A percentile compares a stretch with the other conserved stretches of the same genome.
Conservation (phyloP, 1,140 invertebrate genomes). For the Parapsyche elsis region DNA sequence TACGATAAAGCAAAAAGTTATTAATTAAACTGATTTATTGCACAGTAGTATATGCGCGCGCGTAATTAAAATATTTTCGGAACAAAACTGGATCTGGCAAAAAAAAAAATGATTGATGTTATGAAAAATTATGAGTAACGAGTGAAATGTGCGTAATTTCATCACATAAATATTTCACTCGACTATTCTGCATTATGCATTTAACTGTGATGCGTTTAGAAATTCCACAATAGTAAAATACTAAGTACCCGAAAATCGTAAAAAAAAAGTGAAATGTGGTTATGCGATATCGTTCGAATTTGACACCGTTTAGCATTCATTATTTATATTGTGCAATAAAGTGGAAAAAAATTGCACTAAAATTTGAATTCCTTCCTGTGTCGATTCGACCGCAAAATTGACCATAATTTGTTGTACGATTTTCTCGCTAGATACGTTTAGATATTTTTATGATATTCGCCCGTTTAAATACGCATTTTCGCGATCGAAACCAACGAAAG, state of each 20-base stretch:
- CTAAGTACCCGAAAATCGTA: no score
- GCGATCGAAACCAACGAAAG: neutral
- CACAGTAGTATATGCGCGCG: no score
- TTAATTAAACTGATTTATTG: no score
- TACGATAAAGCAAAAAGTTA: no score
- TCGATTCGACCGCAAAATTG: conserved; percentile 18
- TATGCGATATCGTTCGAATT: neutral
- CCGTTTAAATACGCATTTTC: neutral
- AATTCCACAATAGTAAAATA: no score
- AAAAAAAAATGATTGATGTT: conserved; percentile 16
- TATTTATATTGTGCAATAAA: neutral
- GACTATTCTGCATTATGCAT: neutral
- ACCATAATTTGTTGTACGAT: neutral
- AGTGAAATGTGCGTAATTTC: neutral
- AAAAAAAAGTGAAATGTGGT: conserved; percentile 5
- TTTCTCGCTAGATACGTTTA: neutral
- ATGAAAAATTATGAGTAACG: neutral
- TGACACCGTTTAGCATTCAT: no score
- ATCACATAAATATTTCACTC: neutral
- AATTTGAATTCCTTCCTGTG: neutral
- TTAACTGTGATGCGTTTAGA: no score
- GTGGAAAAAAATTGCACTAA: no score
- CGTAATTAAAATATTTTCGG: neutral
- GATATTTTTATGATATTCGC: neutral
- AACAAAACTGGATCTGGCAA: neutral